Conservation (phyloP, 2,888 invertebrate genomes). For the Ctena decussata region DNA sequence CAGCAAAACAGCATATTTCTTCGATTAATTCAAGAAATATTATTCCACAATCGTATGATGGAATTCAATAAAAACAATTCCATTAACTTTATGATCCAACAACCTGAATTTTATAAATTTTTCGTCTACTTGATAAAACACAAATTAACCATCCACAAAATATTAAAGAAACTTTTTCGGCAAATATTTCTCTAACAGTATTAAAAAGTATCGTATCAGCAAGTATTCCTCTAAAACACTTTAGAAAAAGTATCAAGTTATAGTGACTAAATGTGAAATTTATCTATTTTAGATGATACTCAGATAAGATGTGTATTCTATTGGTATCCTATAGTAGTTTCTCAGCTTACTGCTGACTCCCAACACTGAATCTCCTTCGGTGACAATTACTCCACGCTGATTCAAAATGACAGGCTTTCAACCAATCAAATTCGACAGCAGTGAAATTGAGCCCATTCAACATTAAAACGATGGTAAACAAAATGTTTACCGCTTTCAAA, state of each 20-base stretch:
- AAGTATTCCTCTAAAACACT: neutral
- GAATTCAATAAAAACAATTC: neutral
- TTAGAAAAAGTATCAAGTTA: neutral
- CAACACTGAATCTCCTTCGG: slow-evolving; percentile 4
- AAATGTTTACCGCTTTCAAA: slow-evolving; percentile 21
- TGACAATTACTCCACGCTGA: slow-evolving; percentile 14
- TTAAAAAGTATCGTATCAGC: too few relatives aligned
- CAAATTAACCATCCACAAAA: too few relatives aligned
- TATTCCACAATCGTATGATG: neutral
- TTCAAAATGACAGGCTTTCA: slow-evolving; percentile 18
- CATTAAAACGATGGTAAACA: slow-evolving; percentile 14
- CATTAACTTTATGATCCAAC: neutral
- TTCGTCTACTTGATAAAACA: too few relatives aligned
- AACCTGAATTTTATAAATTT: neutral
- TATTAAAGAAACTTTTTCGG: too few relatives aligned
- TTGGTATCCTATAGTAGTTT: neutral
- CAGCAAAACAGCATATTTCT: slow-evolving; percentile 10
- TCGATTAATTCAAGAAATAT: slow-evolving; percentile 1
- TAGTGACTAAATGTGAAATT: slow-evolving; percentile 13
- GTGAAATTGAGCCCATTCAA: slow-evolving; percentile 10
- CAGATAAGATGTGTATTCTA: slow-evolving; percentile 12
- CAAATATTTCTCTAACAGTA: too few relatives aligned
- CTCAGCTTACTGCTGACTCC: neutral
- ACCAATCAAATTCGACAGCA: slow-evolving; percentile 13
- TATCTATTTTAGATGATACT: neutral